phyloP scores from a whole-genome alignment of 92 coral and sea anemone genomes.

The Epizoanthus ramosus region DNA sequence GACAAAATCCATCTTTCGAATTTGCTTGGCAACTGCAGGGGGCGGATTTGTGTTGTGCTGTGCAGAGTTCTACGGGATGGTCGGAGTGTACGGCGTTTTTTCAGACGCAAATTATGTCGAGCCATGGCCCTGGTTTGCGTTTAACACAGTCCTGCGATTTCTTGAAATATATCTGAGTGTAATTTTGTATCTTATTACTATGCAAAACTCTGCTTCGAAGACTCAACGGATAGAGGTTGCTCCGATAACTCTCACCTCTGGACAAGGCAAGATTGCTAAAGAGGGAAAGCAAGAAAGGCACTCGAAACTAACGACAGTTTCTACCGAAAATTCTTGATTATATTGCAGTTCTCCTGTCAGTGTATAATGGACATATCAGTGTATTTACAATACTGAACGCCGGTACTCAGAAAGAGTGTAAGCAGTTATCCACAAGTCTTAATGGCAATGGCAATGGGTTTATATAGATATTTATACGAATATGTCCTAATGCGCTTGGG shows the following conservation, averaged over 20 bases:
- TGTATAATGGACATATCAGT: too few relatives aligned
- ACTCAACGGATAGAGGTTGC: conserved; percentile 44
- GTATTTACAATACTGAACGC: too few relatives aligned
- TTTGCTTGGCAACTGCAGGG: conserved; percentile 62
- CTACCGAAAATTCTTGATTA: conserved; percentile 1
- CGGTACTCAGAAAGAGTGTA: too few relatives aligned
- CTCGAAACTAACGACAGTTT: not conserved
- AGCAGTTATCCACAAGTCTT: too few relatives aligned
- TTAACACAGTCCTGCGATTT: conserved; percentile 61
- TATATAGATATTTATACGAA: too few relatives aligned
- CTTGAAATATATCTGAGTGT: conserved; percentile 67
- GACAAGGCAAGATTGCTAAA: conserved; percentile 14
- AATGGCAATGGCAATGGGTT: too few relatives aligned
- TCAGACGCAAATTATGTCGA: conserved; percentile 50
- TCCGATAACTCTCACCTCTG: conserved; percentile 41
- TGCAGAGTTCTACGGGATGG: conserved; percentile 69
- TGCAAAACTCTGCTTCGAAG: conserved; percentile 18
- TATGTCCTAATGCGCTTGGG: too few relatives aligned
- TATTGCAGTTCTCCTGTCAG: not conserved
- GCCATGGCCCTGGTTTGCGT: conserved; percentile 82
- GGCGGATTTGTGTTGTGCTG: conserved; percentile 67
- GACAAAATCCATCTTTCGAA: conserved; percentile 58
- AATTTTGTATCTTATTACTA: conserved; percentile 48
- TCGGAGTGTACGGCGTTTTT: conserved; percentile 67
- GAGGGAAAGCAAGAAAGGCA: not conserved